A percentile compares a stretch with the other conserved stretches of the same genome.
These are phyloP conservation scores for Clarias pachynema DNA, from an alignment of 2,797 vertebrate species.

Conservation along the genomic window DNA sequence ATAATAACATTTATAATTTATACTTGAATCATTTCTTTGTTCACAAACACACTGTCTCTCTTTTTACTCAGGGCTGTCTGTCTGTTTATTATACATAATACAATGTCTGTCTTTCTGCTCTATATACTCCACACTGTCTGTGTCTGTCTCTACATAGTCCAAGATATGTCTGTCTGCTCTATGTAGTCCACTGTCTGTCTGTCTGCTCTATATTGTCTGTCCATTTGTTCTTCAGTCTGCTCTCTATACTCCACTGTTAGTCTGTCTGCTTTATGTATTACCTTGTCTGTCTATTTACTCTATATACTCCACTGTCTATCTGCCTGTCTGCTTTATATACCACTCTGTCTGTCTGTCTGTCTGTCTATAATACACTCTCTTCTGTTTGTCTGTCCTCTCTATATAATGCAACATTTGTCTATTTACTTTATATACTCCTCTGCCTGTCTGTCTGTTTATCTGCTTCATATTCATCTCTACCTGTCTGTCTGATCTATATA, in stretches of 20 bases:
- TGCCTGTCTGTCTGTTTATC: too few relatives aligned
- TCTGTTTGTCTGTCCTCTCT: too few relatives aligned
- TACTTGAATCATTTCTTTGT: neutral
- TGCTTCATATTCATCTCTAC: too few relatives aligned
- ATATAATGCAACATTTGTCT: too few relatives aligned
- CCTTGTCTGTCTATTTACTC: neutral
- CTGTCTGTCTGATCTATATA: too few relatives aligned
- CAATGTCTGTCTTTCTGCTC: neutral
- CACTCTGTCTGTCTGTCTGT: neutral
- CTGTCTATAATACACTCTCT: neutral
- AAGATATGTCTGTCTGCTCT: neutral
- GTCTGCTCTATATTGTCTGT: neutral
- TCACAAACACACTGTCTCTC: neutral
- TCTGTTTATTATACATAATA: neutral
- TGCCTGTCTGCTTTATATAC: neutral
- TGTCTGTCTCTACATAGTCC: neutral
- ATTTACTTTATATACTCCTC: too few relatives aligned
- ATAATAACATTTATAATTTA: neutral
- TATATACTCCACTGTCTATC: neutral
- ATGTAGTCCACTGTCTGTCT: neutral
- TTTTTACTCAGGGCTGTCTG: neutral
- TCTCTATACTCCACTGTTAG: neutral
- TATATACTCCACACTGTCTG: neutral
- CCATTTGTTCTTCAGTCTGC: neutral
- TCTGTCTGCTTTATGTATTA: neutral